These are phyloP conservation scores for Umimayanthus kanabou DNA, from an alignment of 92 coral and sea anemone species.

Conservation along the genomic window DNA sequence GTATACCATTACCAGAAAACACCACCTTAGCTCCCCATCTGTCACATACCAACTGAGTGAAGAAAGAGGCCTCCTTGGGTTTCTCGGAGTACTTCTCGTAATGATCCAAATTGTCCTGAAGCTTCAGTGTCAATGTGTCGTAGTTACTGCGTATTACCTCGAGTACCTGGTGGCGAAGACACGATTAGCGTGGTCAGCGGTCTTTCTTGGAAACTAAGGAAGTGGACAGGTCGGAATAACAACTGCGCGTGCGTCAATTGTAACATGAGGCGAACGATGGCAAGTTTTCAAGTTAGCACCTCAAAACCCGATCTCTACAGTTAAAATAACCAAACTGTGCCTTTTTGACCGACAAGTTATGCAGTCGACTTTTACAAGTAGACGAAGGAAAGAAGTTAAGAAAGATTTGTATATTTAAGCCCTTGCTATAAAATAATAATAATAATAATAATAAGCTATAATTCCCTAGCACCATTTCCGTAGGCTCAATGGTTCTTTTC, in stretches of 20 bases:
- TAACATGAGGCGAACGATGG: too few species aligned
- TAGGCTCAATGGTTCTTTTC: too few species aligned
- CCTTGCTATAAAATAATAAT: too few species aligned
- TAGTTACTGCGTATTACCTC: conserved; percentile 94
- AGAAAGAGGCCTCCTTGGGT: conserved; percentile 93
- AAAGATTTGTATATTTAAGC: too few species aligned
- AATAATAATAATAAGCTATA: too few species aligned
- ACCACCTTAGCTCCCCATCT: too few species aligned
- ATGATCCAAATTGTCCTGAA: conserved; percentile 91
- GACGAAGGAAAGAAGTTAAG: too few species aligned
- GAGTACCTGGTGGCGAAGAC: conserved; percentile 62
- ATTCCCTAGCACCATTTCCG: too few species aligned
- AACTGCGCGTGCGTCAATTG: background rate
- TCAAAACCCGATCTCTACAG: background rate
- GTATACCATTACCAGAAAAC: too few species aligned
- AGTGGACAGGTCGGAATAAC: background rate
- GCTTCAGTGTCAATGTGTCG: conserved; percentile 92
- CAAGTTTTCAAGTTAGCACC: background rate
- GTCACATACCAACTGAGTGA: conserved; percentile 87
- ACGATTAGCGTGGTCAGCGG: background rate
- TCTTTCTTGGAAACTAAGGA: background rate
- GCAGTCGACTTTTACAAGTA: too few species aligned
- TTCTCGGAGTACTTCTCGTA: conserved; percentile 96
- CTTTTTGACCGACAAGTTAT: background rate
- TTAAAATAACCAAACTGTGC: background rate